These are phyloP conservation scores for Trinorchestia longiramus DNA, from an alignment of 1,140 invertebrate genomes.

Conservation along the genomic window DNA sequence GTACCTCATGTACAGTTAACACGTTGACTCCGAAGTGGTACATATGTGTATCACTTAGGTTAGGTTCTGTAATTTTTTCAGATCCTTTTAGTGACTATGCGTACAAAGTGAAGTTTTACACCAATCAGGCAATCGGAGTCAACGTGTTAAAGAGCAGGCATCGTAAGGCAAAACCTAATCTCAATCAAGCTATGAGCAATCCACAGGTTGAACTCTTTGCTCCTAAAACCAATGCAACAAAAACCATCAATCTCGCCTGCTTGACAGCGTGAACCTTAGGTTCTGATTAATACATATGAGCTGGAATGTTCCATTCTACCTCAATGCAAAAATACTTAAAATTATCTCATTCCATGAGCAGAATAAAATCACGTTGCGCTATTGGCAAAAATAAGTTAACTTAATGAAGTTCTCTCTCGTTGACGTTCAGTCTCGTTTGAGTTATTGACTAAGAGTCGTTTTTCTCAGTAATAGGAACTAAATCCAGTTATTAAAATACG, in stretches of 20 bases:
- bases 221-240: not conserved
- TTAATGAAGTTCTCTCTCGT: not conserved
- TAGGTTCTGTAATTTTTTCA: no score
- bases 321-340: not conserved
- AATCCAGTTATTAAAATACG: not conserved
- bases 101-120: no score
- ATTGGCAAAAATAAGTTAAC: not conserved
- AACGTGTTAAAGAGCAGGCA: no score
- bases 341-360: not conserved
- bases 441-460: not conserved
- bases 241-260: not conserved
- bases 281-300: not conserved
- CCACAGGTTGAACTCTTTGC: not conserved
- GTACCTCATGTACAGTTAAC: no score
- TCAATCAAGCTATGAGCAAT: not conserved
- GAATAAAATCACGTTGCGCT: not conserved
- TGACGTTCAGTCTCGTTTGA: not conserved
- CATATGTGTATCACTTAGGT: no score
- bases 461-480: not conserved
- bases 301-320: not conserved
- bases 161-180: no score
- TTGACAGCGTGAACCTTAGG: not conserved
- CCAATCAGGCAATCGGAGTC: no score
- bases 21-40: no score
- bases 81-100: no score